Base-by-base conservation (phyloP, 2,888 invertebrate genomes). In the Microplitis deprimator region DNA sequence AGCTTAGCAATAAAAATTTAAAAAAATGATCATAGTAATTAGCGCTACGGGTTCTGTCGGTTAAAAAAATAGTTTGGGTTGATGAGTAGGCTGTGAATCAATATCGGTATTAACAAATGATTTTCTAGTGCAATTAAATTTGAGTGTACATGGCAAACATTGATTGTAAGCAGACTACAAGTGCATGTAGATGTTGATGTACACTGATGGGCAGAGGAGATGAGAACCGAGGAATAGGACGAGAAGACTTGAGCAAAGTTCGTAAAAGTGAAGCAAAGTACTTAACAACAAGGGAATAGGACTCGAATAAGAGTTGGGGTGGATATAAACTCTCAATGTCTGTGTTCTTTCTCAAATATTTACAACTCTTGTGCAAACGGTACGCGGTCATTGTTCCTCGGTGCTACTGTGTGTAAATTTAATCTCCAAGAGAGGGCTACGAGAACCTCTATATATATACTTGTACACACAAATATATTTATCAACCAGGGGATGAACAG, bases 371-470 rank as follows among this genome's bases (percentile, higher is more conserved):
- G 84, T 82, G 84, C 85, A 87, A 87, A 87, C 88, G 85, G 82
- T 82, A 73, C 72, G 73, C 77, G 67, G 67, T 69, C 82, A 87
- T 88, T 89, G 89, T 89, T 89, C 87, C 85, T 83, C 82, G 84
- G 87, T 86, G 89, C 86, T 87, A 89, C 87, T 86, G 88, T 88
- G 89, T 89, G 89, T 89, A 89, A 89, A 89, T 89, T 89, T 89
- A 88, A 89, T 89, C 88, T 89, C 84, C 84, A 81, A 83, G 81
- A 81, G 82, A 72, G 75, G 68, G 64, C 72, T 70, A 74, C 76
- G 76, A 75, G 79, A 77, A 73, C 17, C 59, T 10, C 29, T 4
- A 59, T 69, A 60, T 69, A 13, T 59, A 69, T 59, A 59, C 39
- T 29, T 13, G 29, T 29, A 10, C n/a, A 41, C 40, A 40, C 40